Evolutionary conservation across 2,888 invertebrate species (phyloP).

Genomic region (Pammene aurita): DNA sequence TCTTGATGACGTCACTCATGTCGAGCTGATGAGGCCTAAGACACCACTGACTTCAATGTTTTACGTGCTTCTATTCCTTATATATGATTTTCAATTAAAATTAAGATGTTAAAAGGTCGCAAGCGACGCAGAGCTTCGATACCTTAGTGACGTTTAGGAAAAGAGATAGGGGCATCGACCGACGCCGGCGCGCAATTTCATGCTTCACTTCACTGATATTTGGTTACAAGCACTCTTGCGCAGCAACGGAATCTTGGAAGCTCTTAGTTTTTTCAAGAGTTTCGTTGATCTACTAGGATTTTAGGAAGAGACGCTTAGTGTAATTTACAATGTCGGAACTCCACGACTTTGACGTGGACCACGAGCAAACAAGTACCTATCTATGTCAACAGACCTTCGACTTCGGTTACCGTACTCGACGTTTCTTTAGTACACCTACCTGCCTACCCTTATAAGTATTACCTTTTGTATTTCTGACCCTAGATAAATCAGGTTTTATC

Average conservation of each 20-base stretch:
- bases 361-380: no score
- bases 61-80: conserved; percentile 29
- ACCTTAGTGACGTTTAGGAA: background rate
- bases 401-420: no score
- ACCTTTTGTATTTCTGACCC: no score
- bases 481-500: no score
- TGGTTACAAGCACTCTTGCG: conserved; percentile 60
- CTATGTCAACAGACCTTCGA: no score
- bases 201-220: conserved; percentile 76
- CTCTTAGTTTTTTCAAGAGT: conserved; percentile 28
- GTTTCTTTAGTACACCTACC: no score
- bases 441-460: no score
- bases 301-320: background rate
- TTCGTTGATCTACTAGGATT: conserved; percentile 19
- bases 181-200: conserved; percentile 66
- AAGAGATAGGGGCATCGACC: conserved; percentile 25
- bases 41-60: conserved; percentile 15
- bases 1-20: conserved; percentile 4
- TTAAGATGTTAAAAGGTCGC: conserved; percentile 1
- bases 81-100: conserved; percentile 31
- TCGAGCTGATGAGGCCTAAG: conserved; percentile 1
- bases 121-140: background rate
- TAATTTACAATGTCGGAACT: background rate
- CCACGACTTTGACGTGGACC: no score
- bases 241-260: conserved; percentile 30